Conservation (phyloP, 2,888 invertebrate genomes). For the Amblyjoppa proteus region DNA sequence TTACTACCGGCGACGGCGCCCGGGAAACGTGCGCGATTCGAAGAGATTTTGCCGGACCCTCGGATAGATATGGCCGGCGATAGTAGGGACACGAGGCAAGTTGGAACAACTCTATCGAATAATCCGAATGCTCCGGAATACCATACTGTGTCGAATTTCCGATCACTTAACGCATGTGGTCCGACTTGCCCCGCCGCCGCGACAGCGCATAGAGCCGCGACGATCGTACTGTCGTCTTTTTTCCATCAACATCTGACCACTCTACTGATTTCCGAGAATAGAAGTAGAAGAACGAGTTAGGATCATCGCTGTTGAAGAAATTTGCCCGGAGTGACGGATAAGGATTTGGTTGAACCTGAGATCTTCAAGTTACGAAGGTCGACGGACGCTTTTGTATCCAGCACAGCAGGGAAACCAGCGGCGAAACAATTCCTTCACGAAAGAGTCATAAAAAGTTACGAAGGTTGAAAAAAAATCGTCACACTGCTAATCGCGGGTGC, state of each 20-base stretch:
- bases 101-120: background rate
- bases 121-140: background rate
- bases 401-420: background rate
- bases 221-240: background rate
- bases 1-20: constrained; percentile 70
- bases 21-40: background rate
- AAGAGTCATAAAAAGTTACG: constrained; percentile 4
- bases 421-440: constrained; percentile 5
- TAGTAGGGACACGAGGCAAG: background rate
- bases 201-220: background rate
- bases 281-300: constrained; percentile 3
- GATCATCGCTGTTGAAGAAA: background rate
- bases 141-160: background rate
- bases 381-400: background rate
- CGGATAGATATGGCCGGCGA: background rate
- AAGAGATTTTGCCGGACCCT: background rate
- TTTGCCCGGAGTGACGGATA: background rate
- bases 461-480: constrained; percentile 18
- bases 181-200: background rate
- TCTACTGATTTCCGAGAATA: constrained; percentile 19
- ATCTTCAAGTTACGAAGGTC: background rate
- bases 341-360: background rate
- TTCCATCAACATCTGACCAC: background rate
- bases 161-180: background rate
- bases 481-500: constrained; percentile 47